These are phyloP conservation scores for Apus apus DNA, from an alignment of 2,113 vertebrate genomes.

Conservation along the genomic window DNA sequence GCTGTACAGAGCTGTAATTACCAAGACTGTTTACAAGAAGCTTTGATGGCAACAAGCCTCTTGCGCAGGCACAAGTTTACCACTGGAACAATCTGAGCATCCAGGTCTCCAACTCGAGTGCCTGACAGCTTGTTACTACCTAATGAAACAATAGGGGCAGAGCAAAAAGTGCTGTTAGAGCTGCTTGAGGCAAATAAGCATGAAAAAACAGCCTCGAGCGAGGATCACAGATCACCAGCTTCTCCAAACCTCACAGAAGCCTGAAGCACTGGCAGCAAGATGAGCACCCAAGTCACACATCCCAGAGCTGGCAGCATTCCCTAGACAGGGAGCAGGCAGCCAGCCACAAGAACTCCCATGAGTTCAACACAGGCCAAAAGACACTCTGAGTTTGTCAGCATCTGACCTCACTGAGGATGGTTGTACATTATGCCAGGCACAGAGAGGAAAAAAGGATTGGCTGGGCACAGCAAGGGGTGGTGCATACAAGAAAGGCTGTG, in stretches of 20 bases:
- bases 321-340: background rate
- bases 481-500: too few relatives aligned
- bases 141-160: background rate
- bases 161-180: background rate
- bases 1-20: slow-evolving; percentile 30
- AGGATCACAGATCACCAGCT: background rate
- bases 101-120: background rate
- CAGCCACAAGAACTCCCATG: accelerated
- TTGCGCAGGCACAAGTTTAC: background rate
- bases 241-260: background rate
- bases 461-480: background rate
- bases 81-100: background rate
- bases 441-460: accelerated
- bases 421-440: accelerated
- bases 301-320: accelerated
- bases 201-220: background rate
- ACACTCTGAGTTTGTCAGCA: background rate
- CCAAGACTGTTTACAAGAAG: background rate
- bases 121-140: background rate
- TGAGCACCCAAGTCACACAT: background rate
- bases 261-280: background rate
- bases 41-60: slow-evolving; percentile 2
- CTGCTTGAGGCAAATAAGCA: background rate
- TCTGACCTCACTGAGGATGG: background rate
- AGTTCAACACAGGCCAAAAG: background rate